Evolutionary conservation across 1,140 invertebrate genomes (phyloP).

Genomic region (Megalopta genalis): DNA sequence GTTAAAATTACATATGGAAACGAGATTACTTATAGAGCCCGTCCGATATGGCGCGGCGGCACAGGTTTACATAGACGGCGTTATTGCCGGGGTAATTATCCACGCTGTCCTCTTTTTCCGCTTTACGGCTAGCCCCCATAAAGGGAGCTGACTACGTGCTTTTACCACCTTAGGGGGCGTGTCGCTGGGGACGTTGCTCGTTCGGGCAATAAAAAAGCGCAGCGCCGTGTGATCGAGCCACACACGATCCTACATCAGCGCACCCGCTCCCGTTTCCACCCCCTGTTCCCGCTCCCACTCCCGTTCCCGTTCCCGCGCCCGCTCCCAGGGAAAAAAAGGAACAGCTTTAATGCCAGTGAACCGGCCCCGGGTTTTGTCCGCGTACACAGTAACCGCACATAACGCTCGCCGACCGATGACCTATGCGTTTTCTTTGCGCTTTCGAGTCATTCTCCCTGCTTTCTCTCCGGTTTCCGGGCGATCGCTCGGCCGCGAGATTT

Average conservation of each 20-base stretch:
- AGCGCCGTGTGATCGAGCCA: slow-evolving; percentile 59
- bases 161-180: slow-evolving; percentile 59
- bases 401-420: slow-evolving; percentile 32
- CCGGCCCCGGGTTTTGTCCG: slow-evolving; percentile 41
- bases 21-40: slow-evolving; percentile 3
- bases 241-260: slow-evolving; percentile 49
- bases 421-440: slow-evolving; percentile 21
- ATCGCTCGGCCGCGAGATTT: too few relatives aligned
- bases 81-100: slow-evolving; percentile 63
- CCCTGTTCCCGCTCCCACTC: too few relatives aligned
- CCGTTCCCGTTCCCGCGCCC: too few relatives aligned
- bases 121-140: slow-evolving; percentile 54
- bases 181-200: slow-evolving; percentile 58
- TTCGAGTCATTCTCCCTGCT: not conserved
- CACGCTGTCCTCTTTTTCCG: slow-evolving; percentile 62
- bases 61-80: slow-evolving; percentile 37
- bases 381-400: slow-evolving; percentile 24
- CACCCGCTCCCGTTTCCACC: too few relatives aligned
- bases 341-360: slow-evolving; percentile 31
- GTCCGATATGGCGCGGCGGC: slow-evolving; percentile 9
- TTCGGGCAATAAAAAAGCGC: slow-evolving; percentile 66
- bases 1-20: slow-evolving; percentile 8
- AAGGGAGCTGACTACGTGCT: slow-evolving; percentile 60
- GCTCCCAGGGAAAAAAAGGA: slow-evolving; percentile 35
- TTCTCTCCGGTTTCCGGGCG: not conserved